Evolutionary conservation across 2,888 invertebrate genomes (phyloP).

Genomic region (Pseudeuparius sepicola): DNA sequence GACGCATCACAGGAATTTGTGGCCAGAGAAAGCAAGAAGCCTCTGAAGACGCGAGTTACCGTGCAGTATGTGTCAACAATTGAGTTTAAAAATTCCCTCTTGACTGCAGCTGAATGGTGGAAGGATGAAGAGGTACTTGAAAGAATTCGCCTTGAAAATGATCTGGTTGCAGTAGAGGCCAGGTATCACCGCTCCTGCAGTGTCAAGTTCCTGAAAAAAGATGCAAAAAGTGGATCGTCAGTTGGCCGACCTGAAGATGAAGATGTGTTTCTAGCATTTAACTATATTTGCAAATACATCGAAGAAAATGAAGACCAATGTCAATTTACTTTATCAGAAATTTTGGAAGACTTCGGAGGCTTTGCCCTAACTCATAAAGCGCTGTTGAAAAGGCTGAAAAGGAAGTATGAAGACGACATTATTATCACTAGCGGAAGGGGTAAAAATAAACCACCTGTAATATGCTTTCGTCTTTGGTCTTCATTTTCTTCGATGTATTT

Average conservation of each 20-base stretch:
- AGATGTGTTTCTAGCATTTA: conserved; percentile 11
- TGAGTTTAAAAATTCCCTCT: conserved; percentile 11
- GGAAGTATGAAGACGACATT: conserved; percentile 12
- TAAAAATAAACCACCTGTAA: conserved; percentile 9
- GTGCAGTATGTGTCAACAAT: conserved; percentile 9
- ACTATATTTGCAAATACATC: conserved; percentile 12
- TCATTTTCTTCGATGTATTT: conserved; percentile 13
- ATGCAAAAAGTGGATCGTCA: conserved; percentile 10
- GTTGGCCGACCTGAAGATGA: too few species aligned
- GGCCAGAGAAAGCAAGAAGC: conserved; percentile 16
- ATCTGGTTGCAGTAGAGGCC: conserved; percentile 11
- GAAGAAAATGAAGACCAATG: conserved; percentile 14
- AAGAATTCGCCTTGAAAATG: conserved; percentile 13
- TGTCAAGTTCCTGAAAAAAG: conserved; percentile 12
- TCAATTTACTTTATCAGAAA: conserved; percentile 11
- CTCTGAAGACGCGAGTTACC: too few species aligned
- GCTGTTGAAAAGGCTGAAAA: conserved; percentile 12
- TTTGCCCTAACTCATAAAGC: conserved; percentile 13
- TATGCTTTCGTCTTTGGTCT: conserved; percentile 12
- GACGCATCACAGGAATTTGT: conserved; percentile 15
- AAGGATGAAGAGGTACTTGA: conserved; percentile 14
- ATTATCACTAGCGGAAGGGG: conserved; percentile 11
- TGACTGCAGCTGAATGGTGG: conserved; percentile 12
- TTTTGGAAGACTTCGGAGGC: too few species aligned
- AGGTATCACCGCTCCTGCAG: conserved; percentile 8